phyloP scores from a whole-genome alignment of 2,797 vertebrate genomes.

The Leptodactylus fallax region DNA sequence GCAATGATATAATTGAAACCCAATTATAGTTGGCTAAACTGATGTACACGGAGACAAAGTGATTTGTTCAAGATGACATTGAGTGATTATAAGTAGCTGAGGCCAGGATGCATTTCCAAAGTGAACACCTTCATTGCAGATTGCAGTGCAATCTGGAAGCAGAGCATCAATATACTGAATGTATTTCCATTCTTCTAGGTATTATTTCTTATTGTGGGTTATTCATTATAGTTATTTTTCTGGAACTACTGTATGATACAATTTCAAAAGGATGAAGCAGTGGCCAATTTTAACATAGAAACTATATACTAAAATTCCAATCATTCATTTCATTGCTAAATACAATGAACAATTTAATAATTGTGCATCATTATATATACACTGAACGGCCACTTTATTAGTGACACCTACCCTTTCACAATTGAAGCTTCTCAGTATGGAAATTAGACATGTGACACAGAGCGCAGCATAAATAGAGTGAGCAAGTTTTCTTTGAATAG shows the following conservation, averaged over 20 bases:
- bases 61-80: constrained; percentile 65
- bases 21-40: constrained; percentile 65
- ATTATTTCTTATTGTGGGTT: not conserved
- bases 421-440: too few species aligned
- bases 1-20: constrained; percentile 64
- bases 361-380: too few species aligned
- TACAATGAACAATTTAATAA: too few species aligned
- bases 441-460: too few species aligned
- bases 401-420: too few species aligned
- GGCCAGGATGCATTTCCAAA: constrained; percentile 61
- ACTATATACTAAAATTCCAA: too few species aligned
- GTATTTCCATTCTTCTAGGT: constrained; percentile 25
- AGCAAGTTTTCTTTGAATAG: too few species aligned
- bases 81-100: constrained; percentile 63
- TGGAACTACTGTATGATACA: not conserved
- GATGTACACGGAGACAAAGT: constrained; percentile 63
- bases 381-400: too few species aligned
- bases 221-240: not conserved
- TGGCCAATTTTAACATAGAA: too few species aligned
- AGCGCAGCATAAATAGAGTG: too few species aligned
- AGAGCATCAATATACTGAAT: not conserved
- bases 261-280: not conserved
- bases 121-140: constrained; percentile 57
- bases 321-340: too few species aligned
- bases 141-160: constrained; percentile 20